Conservation (phyloP, 2,113 vertebrate species). For the Hippolais icterina region DNA sequence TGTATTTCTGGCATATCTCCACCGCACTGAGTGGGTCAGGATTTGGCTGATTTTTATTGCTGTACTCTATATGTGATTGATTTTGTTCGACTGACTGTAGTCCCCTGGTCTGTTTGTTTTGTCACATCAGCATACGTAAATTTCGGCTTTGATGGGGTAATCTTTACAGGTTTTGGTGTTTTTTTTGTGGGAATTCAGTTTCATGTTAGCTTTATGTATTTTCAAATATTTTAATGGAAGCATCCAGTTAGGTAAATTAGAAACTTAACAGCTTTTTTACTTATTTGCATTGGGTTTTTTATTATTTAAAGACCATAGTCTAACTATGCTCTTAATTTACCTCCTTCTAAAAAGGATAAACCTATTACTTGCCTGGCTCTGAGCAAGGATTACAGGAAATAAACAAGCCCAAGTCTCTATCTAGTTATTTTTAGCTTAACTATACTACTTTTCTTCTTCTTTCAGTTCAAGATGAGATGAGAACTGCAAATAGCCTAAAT, state of each 20-base stretch:
- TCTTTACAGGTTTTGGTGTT: background rate
- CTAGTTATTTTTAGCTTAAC: constrained; percentile 64
- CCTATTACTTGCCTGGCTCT: constrained; percentile 15
- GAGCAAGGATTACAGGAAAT: constrained; percentile 21
- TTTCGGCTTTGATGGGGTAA: background rate
- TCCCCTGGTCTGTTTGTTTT: background rate
- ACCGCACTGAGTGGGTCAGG: constrained; percentile 24
- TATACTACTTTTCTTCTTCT: constrained; percentile 43
- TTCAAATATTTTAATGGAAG: background rate
- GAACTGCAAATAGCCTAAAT: constrained; percentile 80
- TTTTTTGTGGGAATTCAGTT: background rate
- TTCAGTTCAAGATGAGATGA: constrained; percentile 69
- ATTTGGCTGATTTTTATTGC: constrained; percentile 1
- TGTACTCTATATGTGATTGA: background rate
- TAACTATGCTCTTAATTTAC: background rate
- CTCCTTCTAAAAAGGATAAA: background rate
- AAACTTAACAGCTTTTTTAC: background rate
- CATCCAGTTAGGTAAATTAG: background rate
- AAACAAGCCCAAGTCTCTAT: constrained; percentile 18
- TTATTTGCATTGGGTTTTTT: background rate
- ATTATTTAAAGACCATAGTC: background rate
- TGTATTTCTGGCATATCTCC: constrained; percentile 40
- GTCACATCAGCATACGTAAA: background rate
- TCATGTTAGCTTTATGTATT: background rate
- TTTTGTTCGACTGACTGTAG: background rate